Percentiles rank a stretch among this genome's conserved stretches.
Evolutionary conservation across 2,797 vertebrate genomes (phyloP).

Genomic region (Dromococcyx pavoninus): DNA sequence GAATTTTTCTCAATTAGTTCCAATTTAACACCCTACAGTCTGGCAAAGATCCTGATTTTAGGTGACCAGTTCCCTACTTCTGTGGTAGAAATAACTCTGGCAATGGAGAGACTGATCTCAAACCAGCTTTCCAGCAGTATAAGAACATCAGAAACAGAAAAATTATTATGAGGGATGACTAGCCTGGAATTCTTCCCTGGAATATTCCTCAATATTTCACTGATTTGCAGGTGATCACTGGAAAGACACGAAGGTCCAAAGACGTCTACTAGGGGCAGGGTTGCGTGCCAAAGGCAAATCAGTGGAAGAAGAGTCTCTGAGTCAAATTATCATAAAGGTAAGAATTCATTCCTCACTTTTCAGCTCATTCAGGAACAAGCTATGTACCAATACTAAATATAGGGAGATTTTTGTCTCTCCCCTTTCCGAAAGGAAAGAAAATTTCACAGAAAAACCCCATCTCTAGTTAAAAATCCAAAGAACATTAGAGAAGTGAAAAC

Average conservation of each 20-base stretch:
- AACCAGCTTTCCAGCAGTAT: neutral
- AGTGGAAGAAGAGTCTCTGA: neutral
- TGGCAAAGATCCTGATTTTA: neutral
- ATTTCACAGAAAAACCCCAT: neutral
- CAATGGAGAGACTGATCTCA: neutral
- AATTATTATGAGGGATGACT: neutral
- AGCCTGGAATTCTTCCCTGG: neutral
- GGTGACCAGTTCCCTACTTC: neutral
- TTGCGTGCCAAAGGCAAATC: neutral
- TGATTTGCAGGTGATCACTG: neutral
- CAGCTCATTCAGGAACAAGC: neutral
- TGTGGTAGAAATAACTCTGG: neutral
- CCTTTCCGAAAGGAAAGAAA: neutral
- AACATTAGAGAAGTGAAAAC: neutral
- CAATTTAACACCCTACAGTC: neutral
- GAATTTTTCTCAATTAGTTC: neutral
- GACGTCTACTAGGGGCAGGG: fast-evolving
- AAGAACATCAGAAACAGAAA: neutral
- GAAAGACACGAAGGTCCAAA: neutral
- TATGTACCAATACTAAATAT: neutral
- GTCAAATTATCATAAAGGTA: neutral
- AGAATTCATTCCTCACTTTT: neutral
- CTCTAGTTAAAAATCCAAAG: neutral
- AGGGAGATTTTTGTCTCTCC: neutral
- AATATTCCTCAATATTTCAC: neutral